Evolutionary conservation across 92 coral and sea anemone species (phyloP), one percentile per base, ranked within the genome.

Genomic region (Desmophyllum pertusum): DNA sequence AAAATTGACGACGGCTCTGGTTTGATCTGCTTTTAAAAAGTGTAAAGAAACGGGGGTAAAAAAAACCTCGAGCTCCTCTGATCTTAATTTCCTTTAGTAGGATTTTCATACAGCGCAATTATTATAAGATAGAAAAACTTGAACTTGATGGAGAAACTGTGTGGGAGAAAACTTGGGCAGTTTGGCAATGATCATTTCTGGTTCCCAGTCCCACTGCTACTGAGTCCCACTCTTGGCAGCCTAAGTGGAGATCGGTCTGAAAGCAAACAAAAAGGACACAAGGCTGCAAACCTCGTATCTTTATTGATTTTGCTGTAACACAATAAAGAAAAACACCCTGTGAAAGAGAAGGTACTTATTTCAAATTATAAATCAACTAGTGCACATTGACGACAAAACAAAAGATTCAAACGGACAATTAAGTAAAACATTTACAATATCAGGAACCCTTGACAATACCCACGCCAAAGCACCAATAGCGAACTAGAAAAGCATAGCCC

Each of bases 221-320:
- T 71, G 70, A 35, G 83, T 90, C 91, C 91, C 92, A 92, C 59
- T 89, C 95, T 38, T 92, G 89, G 57, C 84, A 77, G 48, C 70
- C 75, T 1, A 92, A 76, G 36, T 92, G 95, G 40, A 92, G 76
- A 59, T 89, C 95, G 27, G 81, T 72, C 90, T 86, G 77, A 8
- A 61, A 39, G 40, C 62, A 15, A n/a, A 67, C 37, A 6, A 10
- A 66, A 66, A 17, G 18, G 57, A 55, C 63, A n/a, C 27, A n/a
- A n/a, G n/a, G n/a, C n/a, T n/a, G n/a, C n/a, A n/a, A n/a, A n/a
- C n/a, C n/a, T n/a, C n/a, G n/a, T n/a, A n/a, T n/a, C n/a, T n/a
- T n/a, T n/a, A n/a, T n/a, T n/a, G n/a, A n/a, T n/a, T n/a, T n/a
- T n/a, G n/a, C n/a, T n/a, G n/a, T n/a, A n/a, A n/a, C n/a, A n/a